Conservation (phyloP, 2,888 invertebrate genomes). For the Lydus trimaculatus region DNA sequence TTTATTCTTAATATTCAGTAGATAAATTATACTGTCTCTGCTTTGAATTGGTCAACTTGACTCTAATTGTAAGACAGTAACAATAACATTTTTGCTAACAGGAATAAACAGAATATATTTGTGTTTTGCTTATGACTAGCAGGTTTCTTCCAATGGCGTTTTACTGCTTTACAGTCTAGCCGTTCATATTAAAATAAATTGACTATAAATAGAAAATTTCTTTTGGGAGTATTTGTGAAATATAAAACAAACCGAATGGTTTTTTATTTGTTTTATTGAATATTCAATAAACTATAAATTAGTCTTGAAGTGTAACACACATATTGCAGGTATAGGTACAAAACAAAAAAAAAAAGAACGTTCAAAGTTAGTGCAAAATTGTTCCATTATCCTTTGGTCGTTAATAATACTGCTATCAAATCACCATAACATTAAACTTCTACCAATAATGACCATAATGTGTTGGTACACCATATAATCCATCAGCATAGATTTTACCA, state of each 20-base stretch:
- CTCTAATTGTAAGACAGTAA: too few species aligned
- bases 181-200: too few species aligned
- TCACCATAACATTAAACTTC: not conserved
- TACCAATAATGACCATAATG: slow-evolving; percentile 41
- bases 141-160: too few species aligned
- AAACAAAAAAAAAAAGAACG: slow-evolving; percentile 1
- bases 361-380: slow-evolving; percentile 4
- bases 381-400: not conserved
- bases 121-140: too few species aligned
- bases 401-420: not conserved
- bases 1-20: too few species aligned
- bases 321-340: slow-evolving; percentile 10
- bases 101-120: too few species aligned
- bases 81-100: too few species aligned
- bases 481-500: slow-evolving; percentile 51
- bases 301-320: slow-evolving; percentile 15
- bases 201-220: too few species aligned
- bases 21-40: too few species aligned
- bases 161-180: too few species aligned
- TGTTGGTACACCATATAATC: slow-evolving; percentile 54
- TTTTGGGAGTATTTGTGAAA: too few species aligned
- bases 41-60: too few species aligned
- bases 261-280: slow-evolving; percentile 17
- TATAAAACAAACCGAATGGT: not conserved
- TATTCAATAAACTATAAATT: slow-evolving; percentile 21